Evolutionary conservation across 1,140 invertebrate species (phyloP), one percentile per base, ranked within the genome.

Genomic region (Drosophila burlai): DNA sequence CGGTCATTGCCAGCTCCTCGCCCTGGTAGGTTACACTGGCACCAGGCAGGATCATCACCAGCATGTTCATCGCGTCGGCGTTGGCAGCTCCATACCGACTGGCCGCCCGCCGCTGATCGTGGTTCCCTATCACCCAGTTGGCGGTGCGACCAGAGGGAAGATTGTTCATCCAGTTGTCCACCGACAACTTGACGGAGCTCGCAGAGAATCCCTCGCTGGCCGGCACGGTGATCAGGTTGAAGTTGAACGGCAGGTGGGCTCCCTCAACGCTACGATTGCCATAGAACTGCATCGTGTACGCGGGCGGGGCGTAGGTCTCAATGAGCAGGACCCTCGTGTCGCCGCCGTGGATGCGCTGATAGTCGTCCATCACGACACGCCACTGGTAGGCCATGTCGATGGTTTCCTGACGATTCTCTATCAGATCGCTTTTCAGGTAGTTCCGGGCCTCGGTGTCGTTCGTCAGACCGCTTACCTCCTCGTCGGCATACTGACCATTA

Each of bases 11-110:
- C 64, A 94, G 94, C 29, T 94, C 93, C 57, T 94, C 91, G 91
- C 93, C 95, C 13, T 92, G 81, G 29, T 97, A 97, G 2, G 95
- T 96, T 16, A 97, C 94, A n/a, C 96, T 94, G 5, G 96, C 95
- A 0, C 97, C 97, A 0, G 96, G 96, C 18, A 97, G 85, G 2
- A 96, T 67, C 46, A 96, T 93, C 8, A 95, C 94, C 40, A 97
- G 77, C 94, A 97, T 96, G 73, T 95, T 95, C 82, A 96, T 93
- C 2, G 94, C 94, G 91, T 97, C 96, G 0, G 95, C 94, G 15
- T 95, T 91, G 10, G 95, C 93, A 0, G 75, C 62, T 6, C 95
- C 96, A 64, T 95, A 94, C 26, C 96, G 93, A 13, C 93, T 93
- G 0, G 95, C 94, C 9, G 96, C 93, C 3, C 96, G 93, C 21